These are phyloP conservation scores for Gadopsis bispinosus DNA, from an alignment of 2,797 vertebrate genomes.

Conservation along the genomic window DNA sequence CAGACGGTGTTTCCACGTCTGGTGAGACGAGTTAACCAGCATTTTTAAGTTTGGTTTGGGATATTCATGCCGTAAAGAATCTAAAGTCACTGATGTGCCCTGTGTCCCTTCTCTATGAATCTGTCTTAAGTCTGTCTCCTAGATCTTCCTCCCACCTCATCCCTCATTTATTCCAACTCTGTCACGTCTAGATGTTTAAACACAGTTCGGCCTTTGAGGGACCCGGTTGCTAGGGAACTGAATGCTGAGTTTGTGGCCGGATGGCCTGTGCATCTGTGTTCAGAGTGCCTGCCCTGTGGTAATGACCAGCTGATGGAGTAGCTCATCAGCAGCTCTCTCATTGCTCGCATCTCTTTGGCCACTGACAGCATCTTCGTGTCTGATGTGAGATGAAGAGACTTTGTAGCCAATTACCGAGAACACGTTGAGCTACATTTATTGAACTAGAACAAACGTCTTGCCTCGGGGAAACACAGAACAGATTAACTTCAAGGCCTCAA, in stretches of 20 bases:
- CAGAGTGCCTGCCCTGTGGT: conserved; percentile 69
- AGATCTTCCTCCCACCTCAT: conserved; percentile 29
- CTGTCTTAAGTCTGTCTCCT: conserved; percentile 20
- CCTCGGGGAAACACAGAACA: neutral
- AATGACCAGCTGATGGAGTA: conserved; percentile 67
- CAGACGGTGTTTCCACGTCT: conserved; percentile 62
- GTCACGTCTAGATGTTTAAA: conserved; percentile 70
- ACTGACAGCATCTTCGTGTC: neutral
- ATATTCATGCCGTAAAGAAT: neutral
- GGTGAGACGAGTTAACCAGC: conserved; percentile 59
- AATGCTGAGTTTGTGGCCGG: conserved; percentile 75
- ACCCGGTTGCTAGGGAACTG: conserved; percentile 85
- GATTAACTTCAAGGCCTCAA: conserved; percentile 18
- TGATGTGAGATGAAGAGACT: conserved; percentile 29
- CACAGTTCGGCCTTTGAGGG: conserved; percentile 77
- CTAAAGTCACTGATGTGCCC: neutral
- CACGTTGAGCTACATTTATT: neutral
- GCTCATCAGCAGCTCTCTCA: conserved; percentile 50
- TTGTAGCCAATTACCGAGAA: conserved; percentile 22
- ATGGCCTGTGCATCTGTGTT: conserved; percentile 71
- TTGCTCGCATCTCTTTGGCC: conserved; percentile 22
- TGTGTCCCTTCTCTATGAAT: conserved; percentile 7
- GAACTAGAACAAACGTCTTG: neutral
- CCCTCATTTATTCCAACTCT: conserved; percentile 69
- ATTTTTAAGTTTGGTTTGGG: neutral